Conservation (phyloP, 2,888 invertebrate genomes). For the Conops quadrifasciatus region DNA sequence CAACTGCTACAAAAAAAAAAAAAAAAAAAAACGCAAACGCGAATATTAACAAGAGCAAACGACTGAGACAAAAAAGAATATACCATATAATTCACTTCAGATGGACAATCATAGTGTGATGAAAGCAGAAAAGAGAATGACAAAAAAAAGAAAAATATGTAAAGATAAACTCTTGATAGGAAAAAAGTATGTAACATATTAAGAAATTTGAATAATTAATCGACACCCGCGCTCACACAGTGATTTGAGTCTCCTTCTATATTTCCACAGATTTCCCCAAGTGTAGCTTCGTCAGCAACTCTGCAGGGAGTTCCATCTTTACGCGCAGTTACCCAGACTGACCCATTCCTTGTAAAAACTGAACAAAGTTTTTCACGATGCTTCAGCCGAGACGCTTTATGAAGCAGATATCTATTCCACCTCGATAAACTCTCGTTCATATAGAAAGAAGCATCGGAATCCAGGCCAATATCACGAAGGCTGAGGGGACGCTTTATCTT, state of each 20-base stretch:
- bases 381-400: neutral
- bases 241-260: neutral
- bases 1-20: neutral
- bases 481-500: neutral
- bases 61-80: no score
- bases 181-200: no score
- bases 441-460: neutral
- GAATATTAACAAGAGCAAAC: no score
- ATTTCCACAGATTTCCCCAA: neutral
- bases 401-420: neutral
- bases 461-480: neutral
- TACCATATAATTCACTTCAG: no score
- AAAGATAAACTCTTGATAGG: no score
- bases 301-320: neutral
- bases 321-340: neutral
- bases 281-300: neutral
- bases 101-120: no score
- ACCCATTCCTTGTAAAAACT: neutral
- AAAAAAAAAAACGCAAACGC: no score
- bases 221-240: no score
- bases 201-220: no score
- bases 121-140: no score
- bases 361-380: neutral
- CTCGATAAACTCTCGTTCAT: neutral
- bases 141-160: no score